Percentiles rank a stretch among this genome's conserved stretches.
Conservation (phyloP, 1,140 invertebrate genomes). For the Lepidurus couesii region DNA sequence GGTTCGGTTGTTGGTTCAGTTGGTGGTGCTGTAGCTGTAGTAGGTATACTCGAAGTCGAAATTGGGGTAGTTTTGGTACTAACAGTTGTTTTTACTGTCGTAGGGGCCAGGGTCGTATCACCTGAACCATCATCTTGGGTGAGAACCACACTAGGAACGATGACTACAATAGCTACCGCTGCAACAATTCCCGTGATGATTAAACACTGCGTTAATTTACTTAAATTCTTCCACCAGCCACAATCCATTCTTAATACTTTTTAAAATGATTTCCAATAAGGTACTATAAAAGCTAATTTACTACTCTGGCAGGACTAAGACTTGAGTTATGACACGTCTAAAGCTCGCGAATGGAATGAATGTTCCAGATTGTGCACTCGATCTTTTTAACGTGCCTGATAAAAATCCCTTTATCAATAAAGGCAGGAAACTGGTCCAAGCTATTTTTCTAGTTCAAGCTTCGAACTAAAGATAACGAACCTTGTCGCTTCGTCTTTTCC, state of each 20-base stretch:
- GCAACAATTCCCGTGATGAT: conserved; percentile 3
- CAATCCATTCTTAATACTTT: background rate
- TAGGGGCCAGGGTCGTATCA: background rate
- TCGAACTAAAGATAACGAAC: too few relatives aligned
- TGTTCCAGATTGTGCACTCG: too few relatives aligned
- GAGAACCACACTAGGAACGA: background rate
- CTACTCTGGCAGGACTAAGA: too few relatives aligned
- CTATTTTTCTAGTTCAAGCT: too few relatives aligned
- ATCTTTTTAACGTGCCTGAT: too few relatives aligned
- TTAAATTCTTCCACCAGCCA: background rate
- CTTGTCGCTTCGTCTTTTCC: too few relatives aligned
- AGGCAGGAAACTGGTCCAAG: too few relatives aligned
- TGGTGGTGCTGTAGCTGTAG: background rate
- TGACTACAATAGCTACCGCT: background rate
- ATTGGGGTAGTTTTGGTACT: background rate
- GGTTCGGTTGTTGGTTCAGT: background rate
- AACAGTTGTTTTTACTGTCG: background rate
- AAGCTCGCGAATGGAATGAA: too few relatives aligned
- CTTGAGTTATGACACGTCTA: too few relatives aligned
- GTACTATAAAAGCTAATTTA: too few relatives aligned
- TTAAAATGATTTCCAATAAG: too few relatives aligned
- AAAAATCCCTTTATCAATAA: too few relatives aligned
- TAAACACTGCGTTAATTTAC: background rate
- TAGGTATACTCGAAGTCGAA: background rate
- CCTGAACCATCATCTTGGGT: background rate